Conservation (phyloP, 1,140 invertebrate genomes). For the Pentalonia nigronervosa region DNA sequence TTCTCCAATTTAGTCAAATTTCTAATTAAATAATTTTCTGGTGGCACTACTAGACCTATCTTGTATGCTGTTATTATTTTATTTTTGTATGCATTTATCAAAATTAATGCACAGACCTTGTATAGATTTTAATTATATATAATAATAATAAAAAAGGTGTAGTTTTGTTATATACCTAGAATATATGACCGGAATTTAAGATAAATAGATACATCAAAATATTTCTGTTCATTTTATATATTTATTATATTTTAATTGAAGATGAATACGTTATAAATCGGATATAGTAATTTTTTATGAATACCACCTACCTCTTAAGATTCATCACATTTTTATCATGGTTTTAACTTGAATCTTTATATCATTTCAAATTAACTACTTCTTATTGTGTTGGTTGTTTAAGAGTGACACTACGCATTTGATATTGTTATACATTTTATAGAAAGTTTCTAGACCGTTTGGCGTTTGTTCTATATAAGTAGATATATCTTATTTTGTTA, state of each 20-base stretch:
- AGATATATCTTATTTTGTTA: neutral
- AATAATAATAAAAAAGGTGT: neutral
- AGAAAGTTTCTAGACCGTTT: neutral
- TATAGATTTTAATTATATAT: too few species aligned
- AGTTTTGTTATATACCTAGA: neutral
- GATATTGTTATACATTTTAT: neutral
- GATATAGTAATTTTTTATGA: neutral
- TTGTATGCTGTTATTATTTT: too few species aligned
- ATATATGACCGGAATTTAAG: neutral
- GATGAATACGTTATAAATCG: neutral
- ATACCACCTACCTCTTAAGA: neutral
- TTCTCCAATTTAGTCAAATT: neutral
- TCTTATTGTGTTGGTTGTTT: neutral
- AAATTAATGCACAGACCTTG: too few species aligned
- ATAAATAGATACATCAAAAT: neutral
- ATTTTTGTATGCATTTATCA: too few species aligned
- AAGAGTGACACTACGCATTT: neutral
- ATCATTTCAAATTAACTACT: neutral
- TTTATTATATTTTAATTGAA: neutral
- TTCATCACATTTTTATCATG: neutral
- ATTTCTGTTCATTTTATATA: neutral
- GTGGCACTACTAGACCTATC: too few species aligned
- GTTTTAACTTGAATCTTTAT: neutral
- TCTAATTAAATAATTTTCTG: neutral
- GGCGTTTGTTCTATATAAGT: neutral